Percentiles rank a stretch among this genome's conserved stretches.
These are phyloP conservation scores for Cyclura pinguis DNA, from an alignment of 2,797 vertebrate genomes.

Conservation along the genomic window DNA sequence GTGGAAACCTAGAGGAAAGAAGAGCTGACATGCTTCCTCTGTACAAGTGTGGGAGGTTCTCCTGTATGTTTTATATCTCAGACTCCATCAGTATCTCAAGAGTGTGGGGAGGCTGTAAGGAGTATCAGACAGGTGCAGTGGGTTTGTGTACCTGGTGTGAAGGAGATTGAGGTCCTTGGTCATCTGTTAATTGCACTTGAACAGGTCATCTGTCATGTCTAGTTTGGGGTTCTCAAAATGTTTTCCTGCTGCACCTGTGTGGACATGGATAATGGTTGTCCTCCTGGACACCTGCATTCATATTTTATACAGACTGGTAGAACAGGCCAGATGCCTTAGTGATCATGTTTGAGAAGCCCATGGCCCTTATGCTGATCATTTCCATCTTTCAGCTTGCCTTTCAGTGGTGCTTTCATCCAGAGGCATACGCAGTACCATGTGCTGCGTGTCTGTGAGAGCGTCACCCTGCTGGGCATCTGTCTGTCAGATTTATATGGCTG, in stretches of 20 bases:
- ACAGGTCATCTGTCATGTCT: not conserved
- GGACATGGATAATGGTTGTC: too few relatives aligned
- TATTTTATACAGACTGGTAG: too few relatives aligned
- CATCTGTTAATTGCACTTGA: not conserved
- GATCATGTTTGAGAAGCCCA: not conserved
- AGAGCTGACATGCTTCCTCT: rapidly evolving
- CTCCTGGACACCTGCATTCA: not conserved
- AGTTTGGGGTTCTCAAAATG: not conserved
- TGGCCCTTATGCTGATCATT: not conserved
- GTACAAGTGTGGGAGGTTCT: not conserved
- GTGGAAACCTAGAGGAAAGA: rapidly evolving
- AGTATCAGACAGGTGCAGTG: not conserved
- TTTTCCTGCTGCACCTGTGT: not conserved
- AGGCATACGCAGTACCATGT: not conserved
- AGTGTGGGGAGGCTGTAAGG: not conserved
- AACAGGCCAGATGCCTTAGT: not conserved
- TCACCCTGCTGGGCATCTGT: not conserved
- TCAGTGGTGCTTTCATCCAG: not conserved
- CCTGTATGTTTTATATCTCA: not conserved
- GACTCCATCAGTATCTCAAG: too few relatives aligned
- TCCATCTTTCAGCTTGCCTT: not conserved
- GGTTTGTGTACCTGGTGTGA: not conserved
- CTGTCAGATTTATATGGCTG: too few relatives aligned
- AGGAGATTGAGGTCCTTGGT: not conserved
- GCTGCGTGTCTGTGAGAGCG: not conserved